Base-by-base conservation (phyloP, 1,140 invertebrate species). In the Mactra quadrangularis region DNA sequence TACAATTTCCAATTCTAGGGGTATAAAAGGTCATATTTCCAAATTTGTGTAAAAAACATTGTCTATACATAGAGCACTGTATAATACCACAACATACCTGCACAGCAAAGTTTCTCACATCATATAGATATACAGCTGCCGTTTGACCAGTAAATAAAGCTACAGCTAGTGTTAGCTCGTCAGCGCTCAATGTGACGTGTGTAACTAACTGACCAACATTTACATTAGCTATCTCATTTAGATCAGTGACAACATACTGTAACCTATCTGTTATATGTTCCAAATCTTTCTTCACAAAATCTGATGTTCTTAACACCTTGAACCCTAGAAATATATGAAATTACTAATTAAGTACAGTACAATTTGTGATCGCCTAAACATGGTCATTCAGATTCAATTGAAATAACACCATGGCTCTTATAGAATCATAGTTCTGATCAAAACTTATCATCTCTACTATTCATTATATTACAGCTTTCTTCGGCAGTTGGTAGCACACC, bases 121-220 rank as follows among this genome's bases (percentile, higher is more conserved):
- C 92, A 92, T 95, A 96, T 27, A 96, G 92, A 41, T 94, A 85
- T 9, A 94, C 92, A 79, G 93, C 87, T 17, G 93, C 87, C 70
- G 91, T 93, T 59, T 90, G 92, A 87, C 94, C 93, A 82, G 91
- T 93, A n/a, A 91, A 91, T 35, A 94, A 85, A 70, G 94, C 94
- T 17, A 96, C 94, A 50, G 94, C 94, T 64, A 96, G 84, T 22
- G 94, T 92, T 25, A 94, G 93, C 71, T 94, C 93, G 91, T 96
- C 95, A 90, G 94, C 94, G 90, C 94, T 96, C 45, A 95, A 90
- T 29, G 92, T 92, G n/a, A 96, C 71, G 86, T 94, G 93, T 53
- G 93, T 90, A 4, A 95, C 93, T 29, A 87, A 62, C 38, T 91
- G 91, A 15, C 92, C 90, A 55, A 95, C 86, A 13, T 87, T 55